Percentiles rank a stretch among this genome's conserved stretches.
Evolutionary conservation across 2,797 vertebrate genomes (phyloP).

Genomic region (Danio choprae): DNA sequence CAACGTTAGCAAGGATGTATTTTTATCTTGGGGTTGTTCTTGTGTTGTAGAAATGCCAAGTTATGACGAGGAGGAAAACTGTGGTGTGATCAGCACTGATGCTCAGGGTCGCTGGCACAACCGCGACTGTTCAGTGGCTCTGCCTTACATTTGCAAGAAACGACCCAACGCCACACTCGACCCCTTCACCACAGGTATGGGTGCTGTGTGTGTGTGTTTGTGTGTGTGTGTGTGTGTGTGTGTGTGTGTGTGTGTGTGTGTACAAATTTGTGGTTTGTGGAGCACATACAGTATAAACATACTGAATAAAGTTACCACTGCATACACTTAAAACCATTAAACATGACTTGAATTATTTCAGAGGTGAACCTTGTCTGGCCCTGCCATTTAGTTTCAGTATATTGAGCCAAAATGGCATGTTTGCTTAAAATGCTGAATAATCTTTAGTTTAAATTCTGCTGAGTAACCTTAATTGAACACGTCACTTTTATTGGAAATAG

Average conservation of each 20-base stretch:
- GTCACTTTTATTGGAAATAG: too few species aligned
- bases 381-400: slow-evolving; percentile 20
- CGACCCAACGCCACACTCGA: slow-evolving; percentile 87
- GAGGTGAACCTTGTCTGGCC: slow-evolving; percentile 8
- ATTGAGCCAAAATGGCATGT: not conserved
- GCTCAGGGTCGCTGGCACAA: slow-evolving; percentile 94
- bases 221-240: too few species aligned
- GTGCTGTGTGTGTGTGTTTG: not conserved
- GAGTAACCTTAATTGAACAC: not conserved
- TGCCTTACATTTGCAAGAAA: slow-evolving; percentile 97
- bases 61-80: slow-evolving; percentile 91
- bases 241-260: not conserved
- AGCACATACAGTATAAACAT: not conserved
- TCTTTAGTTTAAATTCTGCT: slow-evolving; percentile 2
- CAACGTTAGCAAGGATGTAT: not conserved
- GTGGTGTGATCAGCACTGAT: slow-evolving; percentile 92
- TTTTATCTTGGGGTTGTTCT: slow-evolving; percentile 5
- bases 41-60: slow-evolving; percentile 86
- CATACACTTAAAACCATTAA: not conserved
- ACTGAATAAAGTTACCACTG: not conserved
- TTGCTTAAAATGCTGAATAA: not conserved
- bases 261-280: slow-evolving; percentile 3
- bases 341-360: slow-evolving; percentile 14
- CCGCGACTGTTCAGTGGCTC: slow-evolving; percentile 88
- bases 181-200: slow-evolving; percentile 81